phyloP scores from a whole-genome alignment of 1,140 invertebrate species.

The Pristionchus pacificus region DNA sequence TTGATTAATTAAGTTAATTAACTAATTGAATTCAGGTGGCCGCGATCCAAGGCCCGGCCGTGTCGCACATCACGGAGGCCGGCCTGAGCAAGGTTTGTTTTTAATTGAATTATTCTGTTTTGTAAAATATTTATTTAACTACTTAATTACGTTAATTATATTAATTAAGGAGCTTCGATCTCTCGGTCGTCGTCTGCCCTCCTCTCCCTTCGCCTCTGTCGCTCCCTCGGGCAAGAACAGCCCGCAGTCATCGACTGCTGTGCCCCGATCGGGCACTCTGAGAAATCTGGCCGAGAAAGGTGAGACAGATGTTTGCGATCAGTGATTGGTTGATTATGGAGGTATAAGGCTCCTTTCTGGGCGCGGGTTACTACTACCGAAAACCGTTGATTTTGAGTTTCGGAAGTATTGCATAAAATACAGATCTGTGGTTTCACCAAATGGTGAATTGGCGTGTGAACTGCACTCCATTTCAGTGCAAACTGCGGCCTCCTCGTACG shows the following conservation, averaged over 20 bases:
- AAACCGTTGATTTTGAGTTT: background rate
- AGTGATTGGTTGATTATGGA: too few relatives aligned
- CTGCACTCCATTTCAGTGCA: slow-evolving; percentile 41
- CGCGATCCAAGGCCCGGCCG: slow-evolving; percentile 29
- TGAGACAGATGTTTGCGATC: too few relatives aligned
- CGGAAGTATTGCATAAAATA: too few relatives aligned
- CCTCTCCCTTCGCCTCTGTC: background rate
- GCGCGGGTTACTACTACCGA: too few relatives aligned
- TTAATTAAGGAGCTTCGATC: background rate
- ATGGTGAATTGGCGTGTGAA: too few relatives aligned
- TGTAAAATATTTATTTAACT: too few relatives aligned
- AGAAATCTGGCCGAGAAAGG: slow-evolving; percentile 39
- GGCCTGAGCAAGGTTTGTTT: slow-evolving; percentile 28
- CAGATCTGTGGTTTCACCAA: too few relatives aligned
- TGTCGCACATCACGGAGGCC: slow-evolving; percentile 41
- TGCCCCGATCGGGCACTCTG: slow-evolving; percentile 11
- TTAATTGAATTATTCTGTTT: too few relatives aligned
- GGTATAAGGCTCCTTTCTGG: too few relatives aligned
- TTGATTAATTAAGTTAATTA: background rate
- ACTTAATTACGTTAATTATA: background rate
- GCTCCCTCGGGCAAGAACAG: background rate
- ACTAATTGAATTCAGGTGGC: slow-evolving; percentile 36
- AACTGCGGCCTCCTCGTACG: slow-evolving; percentile 15
- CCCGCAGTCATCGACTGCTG: background rate
- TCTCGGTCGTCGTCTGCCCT: slow-evolving; percentile 13